Evolutionary conservation across 1,140 invertebrate genomes (phyloP).

Genomic region (Heterodera schachtii): DNA sequence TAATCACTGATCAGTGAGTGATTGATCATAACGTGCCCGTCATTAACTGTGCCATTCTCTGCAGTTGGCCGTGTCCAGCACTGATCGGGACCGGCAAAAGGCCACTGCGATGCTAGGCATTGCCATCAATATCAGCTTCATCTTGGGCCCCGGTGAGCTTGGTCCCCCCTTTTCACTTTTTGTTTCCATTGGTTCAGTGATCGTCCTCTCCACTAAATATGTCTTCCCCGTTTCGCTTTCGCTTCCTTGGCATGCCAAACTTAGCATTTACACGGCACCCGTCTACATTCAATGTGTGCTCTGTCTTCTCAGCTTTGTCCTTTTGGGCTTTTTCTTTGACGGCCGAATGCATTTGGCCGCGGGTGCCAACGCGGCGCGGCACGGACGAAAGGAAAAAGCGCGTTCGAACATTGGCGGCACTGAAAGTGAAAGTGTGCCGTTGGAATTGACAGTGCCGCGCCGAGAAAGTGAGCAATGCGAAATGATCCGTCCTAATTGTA

Average conservation of each 20-base stretch:
- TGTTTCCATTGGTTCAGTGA: background rate
- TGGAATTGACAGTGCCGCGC: background rate
- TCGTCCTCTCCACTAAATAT: background rate
- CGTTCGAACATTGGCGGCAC: background rate
- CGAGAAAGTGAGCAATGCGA: background rate
- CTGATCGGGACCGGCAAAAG: conserved; percentile 24
- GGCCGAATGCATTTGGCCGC: conserved; percentile 11
- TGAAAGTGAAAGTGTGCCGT: conserved; percentile 8
- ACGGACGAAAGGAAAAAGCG: background rate
- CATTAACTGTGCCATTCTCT: too few species aligned
- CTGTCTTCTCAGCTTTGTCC: background rate
- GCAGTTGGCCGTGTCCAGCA: conserved; percentile 5
- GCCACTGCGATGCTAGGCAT: conserved; percentile 31
- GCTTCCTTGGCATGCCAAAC: conserved; percentile 18
- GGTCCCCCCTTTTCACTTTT: background rate
- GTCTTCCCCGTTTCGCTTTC: background rate
- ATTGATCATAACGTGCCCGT: too few species aligned
- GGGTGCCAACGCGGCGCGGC: background rate
- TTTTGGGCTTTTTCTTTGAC: conserved; percentile 8
- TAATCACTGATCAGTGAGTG: too few species aligned
- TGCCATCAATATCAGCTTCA: conserved; percentile 48
- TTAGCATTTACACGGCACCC: conserved; percentile 22
- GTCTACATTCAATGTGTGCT: conserved; percentile 10
- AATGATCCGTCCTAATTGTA: too few species aligned
- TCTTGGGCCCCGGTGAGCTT: conserved; percentile 45